Evolutionary conservation across 2,797 vertebrate genomes (phyloP), one percentile per base, ranked within the genome.

Genomic region (Ibycter americanus): DNA sequence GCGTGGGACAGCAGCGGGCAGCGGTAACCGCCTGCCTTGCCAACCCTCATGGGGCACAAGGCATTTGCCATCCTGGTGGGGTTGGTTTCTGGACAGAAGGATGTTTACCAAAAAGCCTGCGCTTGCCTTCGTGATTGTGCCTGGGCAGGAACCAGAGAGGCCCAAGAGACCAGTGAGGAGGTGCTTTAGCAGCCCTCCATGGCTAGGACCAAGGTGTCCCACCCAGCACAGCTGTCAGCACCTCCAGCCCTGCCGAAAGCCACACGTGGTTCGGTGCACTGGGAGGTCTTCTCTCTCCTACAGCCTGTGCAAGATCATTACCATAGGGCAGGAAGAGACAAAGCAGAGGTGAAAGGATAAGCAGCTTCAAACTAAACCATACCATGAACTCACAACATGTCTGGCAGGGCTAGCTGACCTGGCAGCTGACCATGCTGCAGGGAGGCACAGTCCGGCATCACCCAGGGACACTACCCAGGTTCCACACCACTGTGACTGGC

Each of bases 401-500:
- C 56, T 78, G 36, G 58, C 56, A 93, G 20, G 32, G 42, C 46
- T 1, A 38, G 47, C 38, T 84, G 74, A 38, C 46, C 44, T 61
- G 65, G 61, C 42, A 81, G 55, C 46, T 86, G 55, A 26, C 68
- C 36, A 25, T 19, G 44, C 54, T 83, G 55, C 56, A 34, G 51
- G 42, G 32, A 73, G 46, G 63, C 9, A 61, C 15, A 18, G 32
- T 73, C 11, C 65, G 51, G 21, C 38, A 72, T 34, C 83, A 51
- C 5, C 12, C 17, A 46, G 14, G 29, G 18, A 25, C 16, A 66
- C 34, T 20, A 17, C 9, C 12, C 22, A 40, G 51, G 34, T 77
- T 22, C 34, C 0, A 3, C 4, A 34, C 52, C 36, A 32, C 42
- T 0, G 0, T 5, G 18, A 32, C 6, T 23, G 4, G 21, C 34